Conservation (phyloP, 2,113 vertebrate species). For the Brachirus orientalis region DNA sequence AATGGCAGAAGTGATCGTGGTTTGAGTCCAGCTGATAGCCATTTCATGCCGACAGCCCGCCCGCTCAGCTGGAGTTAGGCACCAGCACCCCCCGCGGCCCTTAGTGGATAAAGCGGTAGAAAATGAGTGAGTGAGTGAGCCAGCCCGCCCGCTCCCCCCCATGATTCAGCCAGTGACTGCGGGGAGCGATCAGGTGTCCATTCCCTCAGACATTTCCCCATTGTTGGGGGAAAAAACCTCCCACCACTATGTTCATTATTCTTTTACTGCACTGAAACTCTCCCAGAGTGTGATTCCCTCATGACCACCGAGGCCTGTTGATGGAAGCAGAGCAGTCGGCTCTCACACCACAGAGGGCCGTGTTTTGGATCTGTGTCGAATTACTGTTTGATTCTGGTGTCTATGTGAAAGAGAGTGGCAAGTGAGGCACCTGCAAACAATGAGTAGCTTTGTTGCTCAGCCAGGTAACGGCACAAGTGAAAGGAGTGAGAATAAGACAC, state of each 20-base stretch:
- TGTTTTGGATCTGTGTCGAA: constrained; percentile 52
- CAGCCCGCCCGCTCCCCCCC: not conserved
- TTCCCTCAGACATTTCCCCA: constrained; percentile 26
- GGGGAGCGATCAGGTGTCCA: constrained; percentile 52
- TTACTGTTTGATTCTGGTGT: constrained; percentile 34
- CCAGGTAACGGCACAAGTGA: not conserved
- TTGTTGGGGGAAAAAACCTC: constrained; percentile 51
- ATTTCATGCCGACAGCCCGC: constrained; percentile 8
- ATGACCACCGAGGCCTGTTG: constrained; percentile 40
- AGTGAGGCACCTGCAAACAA: constrained; percentile 41
- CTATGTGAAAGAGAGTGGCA: constrained; percentile 32
- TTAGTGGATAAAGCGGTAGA: too few species aligned
- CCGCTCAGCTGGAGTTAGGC: too few species aligned
- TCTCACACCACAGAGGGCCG: constrained; percentile 28
- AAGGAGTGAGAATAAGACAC: not conserved
- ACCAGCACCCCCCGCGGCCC: too few species aligned
- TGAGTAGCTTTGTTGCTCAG: constrained; percentile 40
- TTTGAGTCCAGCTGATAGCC: constrained; percentile 19
- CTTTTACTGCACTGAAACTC: constrained; percentile 33
- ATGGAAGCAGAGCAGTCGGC: constrained; percentile 31
- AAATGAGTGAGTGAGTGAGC: too few species aligned
- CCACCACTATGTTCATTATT: constrained; percentile 54
- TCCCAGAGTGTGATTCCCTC: constrained; percentile 51
- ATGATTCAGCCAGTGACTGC: constrained; percentile 11
- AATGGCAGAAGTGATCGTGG: constrained; percentile 9